phyloP scores from a whole-genome alignment of 2,113 vertebrate genomes.

The Colinus virginianus region DNA sequence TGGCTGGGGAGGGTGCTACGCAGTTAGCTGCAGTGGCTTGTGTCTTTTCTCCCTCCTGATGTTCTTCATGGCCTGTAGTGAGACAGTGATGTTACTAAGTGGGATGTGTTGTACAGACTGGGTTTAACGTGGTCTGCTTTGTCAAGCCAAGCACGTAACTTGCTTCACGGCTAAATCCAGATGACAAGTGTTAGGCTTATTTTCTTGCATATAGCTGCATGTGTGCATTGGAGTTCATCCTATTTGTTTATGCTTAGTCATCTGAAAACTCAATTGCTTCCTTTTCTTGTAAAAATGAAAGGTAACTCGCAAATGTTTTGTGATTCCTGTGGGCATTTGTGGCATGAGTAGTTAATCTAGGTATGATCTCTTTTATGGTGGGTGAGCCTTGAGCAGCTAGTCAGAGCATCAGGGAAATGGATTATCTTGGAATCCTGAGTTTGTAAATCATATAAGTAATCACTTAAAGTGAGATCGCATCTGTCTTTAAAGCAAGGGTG shows the following conservation, averaged over 20 bases:
- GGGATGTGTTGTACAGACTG: neutral
- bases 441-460: neutral
- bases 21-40: neutral
- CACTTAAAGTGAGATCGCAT: neutral
- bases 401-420: neutral
- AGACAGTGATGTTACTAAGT: neutral
- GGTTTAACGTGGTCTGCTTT: neutral
- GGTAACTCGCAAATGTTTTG: neutral
- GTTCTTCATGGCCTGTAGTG: accelerated
- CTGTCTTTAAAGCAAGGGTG: neutral
- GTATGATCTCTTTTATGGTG: neutral
- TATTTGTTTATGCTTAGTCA: neutral
- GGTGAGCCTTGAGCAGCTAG: neutral
- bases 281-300: neutral
- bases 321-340: neutral
- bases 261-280: neutral
- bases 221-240: neutral
- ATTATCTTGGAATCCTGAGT: neutral
- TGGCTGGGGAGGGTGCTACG: neutral
- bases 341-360: neutral
- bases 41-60: neutral
- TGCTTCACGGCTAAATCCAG: neutral
- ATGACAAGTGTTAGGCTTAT: neutral
- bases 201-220: neutral
- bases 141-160: neutral